phyloP scores from a whole-genome alignment of 1,140 invertebrate species.

The Drosophila ambigua region DNA sequence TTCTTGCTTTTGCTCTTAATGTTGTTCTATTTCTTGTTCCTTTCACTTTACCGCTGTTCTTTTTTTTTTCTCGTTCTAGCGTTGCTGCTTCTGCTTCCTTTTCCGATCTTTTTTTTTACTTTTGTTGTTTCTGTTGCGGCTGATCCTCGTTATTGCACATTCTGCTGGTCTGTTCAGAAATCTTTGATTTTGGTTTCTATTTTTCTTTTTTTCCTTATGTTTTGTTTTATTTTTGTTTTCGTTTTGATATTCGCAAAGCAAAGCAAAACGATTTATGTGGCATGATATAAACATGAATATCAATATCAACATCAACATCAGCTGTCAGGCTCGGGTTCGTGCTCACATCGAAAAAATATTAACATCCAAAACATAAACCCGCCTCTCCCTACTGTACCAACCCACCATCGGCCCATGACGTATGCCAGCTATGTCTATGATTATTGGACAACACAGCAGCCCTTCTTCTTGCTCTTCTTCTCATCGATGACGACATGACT shows the following conservation, averaged over 20 bases:
- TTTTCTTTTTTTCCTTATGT: not conserved
- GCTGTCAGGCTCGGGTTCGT: not conserved
- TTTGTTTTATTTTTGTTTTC: constrained; percentile 7
- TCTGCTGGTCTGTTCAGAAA: constrained; percentile 53
- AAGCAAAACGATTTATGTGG: constrained; percentile 60
- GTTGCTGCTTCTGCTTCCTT: constrained; percentile 12
- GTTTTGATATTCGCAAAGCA: constrained; percentile 34
- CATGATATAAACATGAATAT: constrained; percentile 48
- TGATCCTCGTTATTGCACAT: not conserved
- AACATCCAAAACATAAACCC: constrained; percentile 30
- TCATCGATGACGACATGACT: constrained; percentile 84
- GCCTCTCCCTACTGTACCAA: not conserved
- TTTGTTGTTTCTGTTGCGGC: constrained; percentile 4
- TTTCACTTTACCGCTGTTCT: constrained; percentile 6
- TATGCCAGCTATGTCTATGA: constrained; percentile 13
- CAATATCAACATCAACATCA: constrained; percentile 50
- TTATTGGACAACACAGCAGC: constrained; percentile 84
- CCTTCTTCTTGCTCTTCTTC: constrained; percentile 83
- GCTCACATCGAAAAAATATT: constrained; percentile 9
- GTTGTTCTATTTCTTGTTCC: not conserved
- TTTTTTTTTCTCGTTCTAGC: constrained; percentile 23
- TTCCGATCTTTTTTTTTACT: constrained; percentile 22
- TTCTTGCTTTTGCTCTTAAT: not conserved
- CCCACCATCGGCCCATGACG: not conserved
- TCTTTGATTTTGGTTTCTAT: constrained; percentile 31